Evolutionary conservation across 2,797 vertebrate genomes (phyloP).

Genomic region (Acanthornis magna): DNA sequence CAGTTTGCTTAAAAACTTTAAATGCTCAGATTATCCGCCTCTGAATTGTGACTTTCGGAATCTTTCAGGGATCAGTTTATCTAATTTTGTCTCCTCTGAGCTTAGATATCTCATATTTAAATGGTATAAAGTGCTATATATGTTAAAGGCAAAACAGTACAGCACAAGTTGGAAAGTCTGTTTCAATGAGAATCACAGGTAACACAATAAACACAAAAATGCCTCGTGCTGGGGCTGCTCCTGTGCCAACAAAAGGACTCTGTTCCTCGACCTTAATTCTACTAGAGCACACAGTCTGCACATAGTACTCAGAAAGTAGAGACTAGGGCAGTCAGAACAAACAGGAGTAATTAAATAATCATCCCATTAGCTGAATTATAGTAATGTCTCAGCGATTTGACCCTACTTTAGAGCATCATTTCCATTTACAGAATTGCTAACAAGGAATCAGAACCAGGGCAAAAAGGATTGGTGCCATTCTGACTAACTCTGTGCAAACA

Average conservation of each 20-base stretch:
- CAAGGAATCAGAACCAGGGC: neutral
- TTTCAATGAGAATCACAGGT: neutral
- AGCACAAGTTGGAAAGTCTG: neutral
- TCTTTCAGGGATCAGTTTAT: neutral
- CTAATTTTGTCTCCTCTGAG: neutral
- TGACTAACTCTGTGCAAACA: neutral
- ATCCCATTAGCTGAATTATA: constrained; percentile 37
- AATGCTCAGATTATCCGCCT: neutral
- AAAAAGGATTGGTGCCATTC: neutral
- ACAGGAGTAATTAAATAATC: constrained; percentile 11
- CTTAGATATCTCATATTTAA: neutral
- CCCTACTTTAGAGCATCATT: neutral
- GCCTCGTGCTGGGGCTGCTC: neutral
- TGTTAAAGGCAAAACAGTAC: neutral
- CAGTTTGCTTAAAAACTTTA: neutral
- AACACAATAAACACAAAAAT: neutral
- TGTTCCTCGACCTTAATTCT: neutral
- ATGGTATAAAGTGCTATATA: neutral
- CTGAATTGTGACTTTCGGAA: neutral
- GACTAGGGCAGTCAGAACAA: constrained; percentile 6
- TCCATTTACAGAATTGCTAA: neutral
- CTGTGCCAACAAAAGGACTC: neutral
- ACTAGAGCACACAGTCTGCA: neutral
- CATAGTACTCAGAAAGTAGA: neutral
- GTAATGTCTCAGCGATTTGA: neutral